Evolutionary conservation across 2,888 invertebrate species (phyloP).

Genomic region (Andrena camellia): DNA sequence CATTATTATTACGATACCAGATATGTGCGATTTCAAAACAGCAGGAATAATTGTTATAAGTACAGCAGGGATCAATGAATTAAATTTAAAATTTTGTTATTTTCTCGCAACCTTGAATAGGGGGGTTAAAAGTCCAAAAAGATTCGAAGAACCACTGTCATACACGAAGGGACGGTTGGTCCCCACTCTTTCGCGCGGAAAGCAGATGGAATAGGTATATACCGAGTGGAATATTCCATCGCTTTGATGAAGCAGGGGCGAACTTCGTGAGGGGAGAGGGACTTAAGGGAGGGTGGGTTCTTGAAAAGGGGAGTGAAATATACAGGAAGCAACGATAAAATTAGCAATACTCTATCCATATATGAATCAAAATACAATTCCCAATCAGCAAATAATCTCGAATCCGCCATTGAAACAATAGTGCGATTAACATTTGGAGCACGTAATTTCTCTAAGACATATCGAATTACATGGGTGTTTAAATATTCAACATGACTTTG

Average conservation of each 20-base stretch:
- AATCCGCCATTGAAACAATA: neutral
- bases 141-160: conserved; percentile 42
- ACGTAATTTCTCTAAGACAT: neutral
- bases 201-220: conserved; percentile 73
- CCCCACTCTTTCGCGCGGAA: conserved; percentile 52
- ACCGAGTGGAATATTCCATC: conserved; percentile 76
- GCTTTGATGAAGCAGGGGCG: conserved; percentile 60
- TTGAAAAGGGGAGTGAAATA: conserved; percentile 32
- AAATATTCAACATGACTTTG: too few species aligned
- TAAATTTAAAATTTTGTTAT: too few species aligned
- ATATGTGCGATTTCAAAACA: too few species aligned
- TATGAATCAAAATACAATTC: conserved; percentile 15
- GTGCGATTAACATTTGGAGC: neutral
- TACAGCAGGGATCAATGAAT: too few species aligned
- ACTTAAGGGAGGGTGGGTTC: conserved; percentile 25
- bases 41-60: too few species aligned
- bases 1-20: too few species aligned
- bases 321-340: conserved; percentile 19
- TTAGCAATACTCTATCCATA: conserved; percentile 22
- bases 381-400: neutral
- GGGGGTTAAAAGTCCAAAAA: neutral
- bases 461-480: too few species aligned
- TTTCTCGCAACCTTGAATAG: too few species aligned
- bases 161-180: conserved; percentile 34
- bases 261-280: conserved; percentile 22